Conservation (phyloP, 2,888 invertebrate species). For the Monoplex corrugatus region DNA sequence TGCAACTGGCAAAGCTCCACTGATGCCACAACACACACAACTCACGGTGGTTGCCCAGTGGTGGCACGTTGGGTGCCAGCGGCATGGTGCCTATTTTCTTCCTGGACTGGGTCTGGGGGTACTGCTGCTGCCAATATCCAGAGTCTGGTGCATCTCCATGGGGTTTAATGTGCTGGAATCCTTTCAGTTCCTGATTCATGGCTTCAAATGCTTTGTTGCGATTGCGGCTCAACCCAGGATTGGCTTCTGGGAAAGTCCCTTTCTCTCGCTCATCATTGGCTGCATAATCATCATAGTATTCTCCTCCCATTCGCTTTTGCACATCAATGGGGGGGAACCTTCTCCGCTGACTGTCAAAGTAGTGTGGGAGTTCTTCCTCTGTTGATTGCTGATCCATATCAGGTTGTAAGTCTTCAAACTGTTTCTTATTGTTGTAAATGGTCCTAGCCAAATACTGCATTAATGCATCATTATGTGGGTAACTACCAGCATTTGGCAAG, state of each 20-base stretch:
- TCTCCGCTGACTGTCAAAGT: not conserved
- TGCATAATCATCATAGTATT: slow-evolving; percentile 58
- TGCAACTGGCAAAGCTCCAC: not conserved
- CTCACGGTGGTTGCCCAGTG: slow-evolving; percentile 3
- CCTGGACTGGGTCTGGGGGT: slow-evolving; percentile 25
- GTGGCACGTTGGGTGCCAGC: not conserved
- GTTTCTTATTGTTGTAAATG: not conserved
- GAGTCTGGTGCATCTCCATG: slow-evolving; percentile 33
- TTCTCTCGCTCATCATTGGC: slow-evolving; percentile 56
- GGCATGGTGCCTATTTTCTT: slow-evolving; percentile 17
- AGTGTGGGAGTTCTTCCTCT: not conserved
- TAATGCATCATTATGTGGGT: not conserved
- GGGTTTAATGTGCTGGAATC: slow-evolving; percentile 53
- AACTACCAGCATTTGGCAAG: not conserved
- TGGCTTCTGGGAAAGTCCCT: not conserved
- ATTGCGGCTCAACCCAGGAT: slow-evolving; percentile 64
- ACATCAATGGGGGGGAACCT: not conserved
- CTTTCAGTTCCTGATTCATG: slow-evolving; percentile 65
- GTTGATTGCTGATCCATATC: not conserved
- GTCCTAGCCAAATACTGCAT: not conserved
- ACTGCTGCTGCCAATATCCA: slow-evolving; percentile 5
- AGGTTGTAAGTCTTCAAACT: not conserved
- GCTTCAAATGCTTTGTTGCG: slow-evolving; percentile 71
- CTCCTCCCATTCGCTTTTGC: slow-evolving; percentile 47
- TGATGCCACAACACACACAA: slow-evolving; percentile 30